These are phyloP conservation scores for Caenorhabditis virilis DNA, from an alignment of 2,888 invertebrate genomes.

Conservation along the genomic window DNA sequence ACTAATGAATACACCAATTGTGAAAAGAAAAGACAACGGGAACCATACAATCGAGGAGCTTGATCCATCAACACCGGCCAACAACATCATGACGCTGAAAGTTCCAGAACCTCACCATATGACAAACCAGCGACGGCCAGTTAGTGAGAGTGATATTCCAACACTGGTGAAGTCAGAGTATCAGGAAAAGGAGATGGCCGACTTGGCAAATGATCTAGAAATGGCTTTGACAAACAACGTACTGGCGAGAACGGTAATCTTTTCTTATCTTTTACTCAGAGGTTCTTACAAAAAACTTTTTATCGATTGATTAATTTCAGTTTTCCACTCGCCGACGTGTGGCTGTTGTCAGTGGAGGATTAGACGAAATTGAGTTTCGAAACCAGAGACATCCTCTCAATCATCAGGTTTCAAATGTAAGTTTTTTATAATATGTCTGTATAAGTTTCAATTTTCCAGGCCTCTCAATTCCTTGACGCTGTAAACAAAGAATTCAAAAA, in stretches of 20 bases:
- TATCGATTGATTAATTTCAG: too few relatives aligned
- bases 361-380: constrained; percentile 57
- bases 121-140: background rate
- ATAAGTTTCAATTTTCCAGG: constrained; percentile 7
- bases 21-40: constrained; percentile 26
- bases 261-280: too few relatives aligned
- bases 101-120: constrained; percentile 23
- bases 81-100: constrained; percentile 16
- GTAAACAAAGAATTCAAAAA: constrained; percentile 29
- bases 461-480: constrained; percentile 29
- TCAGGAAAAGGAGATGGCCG: constrained; percentile 40
- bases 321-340: constrained; percentile 59
- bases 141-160: too few relatives aligned
- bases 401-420: constrained; percentile 17
- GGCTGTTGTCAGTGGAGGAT: constrained; percentile 52
- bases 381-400: constrained; percentile 22
- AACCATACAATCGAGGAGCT: constrained; percentile 12
- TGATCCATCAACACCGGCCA: constrained; percentile 8
- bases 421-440: background rate
- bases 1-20: constrained; percentile 43
- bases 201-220: constrained; percentile 58
- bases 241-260: constrained; percentile 58
- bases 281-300: too few relatives aligned
- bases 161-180: background rate
- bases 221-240: constrained; percentile 59